A percentile compares a stretch with the other conserved stretches of the same genome.
These are phyloP conservation scores for Lasius platythorax DNA, from an alignment of 2,888 invertebrate species.

Conservation along the genomic window DNA sequence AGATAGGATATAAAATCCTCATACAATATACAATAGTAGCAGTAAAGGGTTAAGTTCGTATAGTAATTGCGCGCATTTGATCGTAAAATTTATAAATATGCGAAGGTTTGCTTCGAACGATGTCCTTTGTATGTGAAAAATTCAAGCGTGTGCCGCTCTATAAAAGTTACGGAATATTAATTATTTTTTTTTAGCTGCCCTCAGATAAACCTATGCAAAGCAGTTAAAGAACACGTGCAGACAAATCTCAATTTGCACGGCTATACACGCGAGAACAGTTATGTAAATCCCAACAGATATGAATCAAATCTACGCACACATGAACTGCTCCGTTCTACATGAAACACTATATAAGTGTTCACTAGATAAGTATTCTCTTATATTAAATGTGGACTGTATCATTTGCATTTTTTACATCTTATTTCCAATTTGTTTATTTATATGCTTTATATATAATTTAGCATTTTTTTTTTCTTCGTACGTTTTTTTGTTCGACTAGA, in stretches of 20 bases:
- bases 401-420: neutral
- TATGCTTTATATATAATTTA: neutral
- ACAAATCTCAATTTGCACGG: constrained; percentile 36
- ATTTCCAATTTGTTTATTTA: neutral
- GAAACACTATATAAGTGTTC: neutral
- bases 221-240: neutral
- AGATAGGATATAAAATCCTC: constrained; percentile 7
- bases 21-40: neutral
- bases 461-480: no score
- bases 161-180: constrained; percentile 13
- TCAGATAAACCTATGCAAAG: constrained; percentile 8
- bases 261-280: constrained; percentile 8
- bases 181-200: neutral
- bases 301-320: constrained; percentile 5
- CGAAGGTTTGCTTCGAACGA: neutral
- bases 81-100: constrained; percentile 18
- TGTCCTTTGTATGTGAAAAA: constrained; percentile 10
- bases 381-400: neutral
- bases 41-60: neutral
- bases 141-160: constrained; percentile 18
- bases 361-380: neutral
- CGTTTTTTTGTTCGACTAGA: neutral
- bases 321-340: neutral
- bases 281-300: neutral
- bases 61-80: constrained; percentile 6